Evolutionary conservation across 1,140 invertebrate genomes (phyloP), one percentile per base, ranked within the genome.

Genomic region (Brachionus koreanus): DNA sequence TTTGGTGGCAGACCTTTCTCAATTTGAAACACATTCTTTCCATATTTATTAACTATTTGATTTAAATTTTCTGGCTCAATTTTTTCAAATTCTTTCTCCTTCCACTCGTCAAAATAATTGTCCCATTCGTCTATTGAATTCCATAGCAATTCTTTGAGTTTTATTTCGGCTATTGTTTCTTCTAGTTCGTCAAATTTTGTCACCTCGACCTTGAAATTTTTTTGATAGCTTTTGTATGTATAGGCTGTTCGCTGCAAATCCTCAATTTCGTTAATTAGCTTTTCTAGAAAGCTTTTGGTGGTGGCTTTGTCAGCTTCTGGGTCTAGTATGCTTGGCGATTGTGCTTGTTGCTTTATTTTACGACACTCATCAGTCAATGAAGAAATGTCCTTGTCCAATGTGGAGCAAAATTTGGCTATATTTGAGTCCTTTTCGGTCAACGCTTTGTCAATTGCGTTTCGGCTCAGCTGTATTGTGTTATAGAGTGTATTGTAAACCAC

Each of bases 101-200:
- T 91, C 93, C 93, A 93, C 57, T 90, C 88, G 3, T 88, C 85
- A 6, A 92, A 75, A 5, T 89, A 86, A 83, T 86, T 85, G 5
- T 92, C 91, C 94, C 94, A 95, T 35, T 91, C 90, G 35, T 91
- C 91, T 1, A 92, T 87, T 46, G 91, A 92, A 46, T 92, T 92
- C 92, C 94, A 95, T 0, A 96, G 87, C 46, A 93, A 89, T 86
- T 92, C 91, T 49, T 93, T 91, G 29, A 95, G 86, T 85, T 92
- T 93, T 0, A 95, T 90, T 84, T 94, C 92, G 81, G 91, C 92
- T 83, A 92, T 90, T 0, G 93, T 92, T 85, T 93, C 91, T 82
- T 94, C 93, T 57, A 96, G 88, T 13, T 92, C 90, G 46, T 94
- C 93, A 85, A 93, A 92, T 86, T 93, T 91, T 2, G 92, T 92